Evolutionary conservation across 1,140 invertebrate genomes (phyloP), one percentile per base, ranked within the genome.

Genomic region (Zaprionus ornatus): DNA sequence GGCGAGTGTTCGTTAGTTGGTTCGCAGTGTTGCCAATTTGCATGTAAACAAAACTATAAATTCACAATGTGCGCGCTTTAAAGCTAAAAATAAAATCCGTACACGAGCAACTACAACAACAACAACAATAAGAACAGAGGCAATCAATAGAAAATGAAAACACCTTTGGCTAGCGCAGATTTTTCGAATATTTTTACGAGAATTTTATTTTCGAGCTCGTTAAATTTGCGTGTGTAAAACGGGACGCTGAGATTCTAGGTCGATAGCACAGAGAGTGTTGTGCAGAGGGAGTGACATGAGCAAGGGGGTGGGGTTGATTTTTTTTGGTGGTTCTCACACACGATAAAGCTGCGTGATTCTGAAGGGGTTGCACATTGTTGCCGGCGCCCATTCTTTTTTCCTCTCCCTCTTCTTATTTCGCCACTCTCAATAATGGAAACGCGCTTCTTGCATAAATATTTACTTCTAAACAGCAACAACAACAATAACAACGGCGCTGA

Each of bases 41-140:
- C 75, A 83, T 85, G 84, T 86, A 86, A 86, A 86, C 83, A 86
- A 88, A 86, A 86, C 83, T 88, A 86, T 86, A 86, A 86, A 86
- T 86, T 86, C 83, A 77, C 81, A 71, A 80, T 66, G 75, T 50
- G 72, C 66, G 48, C 61, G 78, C 71, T 59, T 68, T 68, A 50
- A 23, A 23, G 1, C 84, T 86, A 86, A 80, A 86, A 88, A 88
- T 86, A 87, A 76, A 65, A n/a, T 27, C 17, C 6, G 54, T 12
- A 66, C 64, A 66, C 37, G 25, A 57, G 35, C 56, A 76, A 65
- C 42, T 65, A 60, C 23, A 71, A 65, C 42, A 23, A 29, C 25
- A 52, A 32, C 54, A 48, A 73, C 48, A 66, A 66, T 37, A 72
- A 67, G 17, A 19, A 27, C 19, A 17, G 21, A 19, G 45, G 19